phyloP scores from a whole-genome alignment of 1,140 invertebrate genomes.

The Apis laboriosa region DNA sequence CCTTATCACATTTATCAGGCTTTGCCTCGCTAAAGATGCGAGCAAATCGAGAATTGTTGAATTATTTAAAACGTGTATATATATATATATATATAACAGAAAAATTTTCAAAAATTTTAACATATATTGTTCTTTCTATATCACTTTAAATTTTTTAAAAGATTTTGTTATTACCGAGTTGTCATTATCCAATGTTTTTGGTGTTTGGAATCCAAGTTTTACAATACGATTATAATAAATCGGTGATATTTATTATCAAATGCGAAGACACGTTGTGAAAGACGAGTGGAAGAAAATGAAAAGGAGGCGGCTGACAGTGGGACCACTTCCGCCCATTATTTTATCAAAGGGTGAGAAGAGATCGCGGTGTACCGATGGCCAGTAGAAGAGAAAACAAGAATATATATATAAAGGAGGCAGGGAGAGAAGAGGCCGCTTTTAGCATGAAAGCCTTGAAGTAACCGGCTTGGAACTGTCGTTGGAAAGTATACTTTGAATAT shows the following conservation, averaged over 20 bases:
- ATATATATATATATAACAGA: no score
- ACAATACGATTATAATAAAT: no score
- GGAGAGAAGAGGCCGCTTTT: slow-evolving; percentile 47
- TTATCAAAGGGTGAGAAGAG: slow-evolving; percentile 43
- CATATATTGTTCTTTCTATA: no score
- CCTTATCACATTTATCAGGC: slow-evolving; percentile 21
- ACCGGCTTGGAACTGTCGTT: slow-evolving; percentile 53
- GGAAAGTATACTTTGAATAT: slow-evolving; percentile 61
- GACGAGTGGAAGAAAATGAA: neutral
- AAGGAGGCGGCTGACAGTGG: neutral
- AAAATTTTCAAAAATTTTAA: no score
- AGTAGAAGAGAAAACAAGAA: slow-evolving; percentile 29
- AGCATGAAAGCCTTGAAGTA: slow-evolving; percentile 43
- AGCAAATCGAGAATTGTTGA: neutral
- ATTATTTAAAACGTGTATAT: neutral
- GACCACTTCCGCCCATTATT: slow-evolving; percentile 45
- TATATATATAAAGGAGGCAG: slow-evolving; percentile 6
- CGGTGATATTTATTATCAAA: neutral
- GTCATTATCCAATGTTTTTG: no score
- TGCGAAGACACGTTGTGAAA: slow-evolving; percentile 24
- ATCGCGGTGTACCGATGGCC: slow-evolving; percentile 37
- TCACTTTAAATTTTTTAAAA: no score
- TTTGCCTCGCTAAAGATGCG: neutral
- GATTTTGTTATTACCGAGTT: no score
- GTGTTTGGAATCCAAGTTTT: no score